A percentile compares a stretch with the other conserved stretches of the same genome.
Conservation (phyloP, 1,140 invertebrate species). For the Atopsyche davidsoni region DNA sequence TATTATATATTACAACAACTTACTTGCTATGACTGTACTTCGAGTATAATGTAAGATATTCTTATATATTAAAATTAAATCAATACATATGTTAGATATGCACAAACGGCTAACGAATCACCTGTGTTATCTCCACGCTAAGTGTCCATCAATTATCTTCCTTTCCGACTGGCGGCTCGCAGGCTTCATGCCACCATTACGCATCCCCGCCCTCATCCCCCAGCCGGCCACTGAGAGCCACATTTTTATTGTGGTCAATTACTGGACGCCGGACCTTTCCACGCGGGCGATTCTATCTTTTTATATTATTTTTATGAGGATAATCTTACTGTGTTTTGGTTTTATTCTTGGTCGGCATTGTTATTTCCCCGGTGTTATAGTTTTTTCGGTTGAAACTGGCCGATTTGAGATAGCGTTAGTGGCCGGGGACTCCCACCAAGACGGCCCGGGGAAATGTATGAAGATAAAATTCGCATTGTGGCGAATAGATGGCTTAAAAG, state of each 20-base stretch:
- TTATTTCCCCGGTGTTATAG: slow-evolving; percentile 23
- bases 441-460: slow-evolving; percentile 5
- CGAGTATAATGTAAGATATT: too few relatives aligned
- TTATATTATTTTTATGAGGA: slow-evolving; percentile 31
- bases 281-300: slow-evolving; percentile 24
- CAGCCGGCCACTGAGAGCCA: too few relatives aligned
- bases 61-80: too few relatives aligned
- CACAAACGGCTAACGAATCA: too few relatives aligned
- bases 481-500: slow-evolving; percentile 9
- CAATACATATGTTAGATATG: too few relatives aligned
- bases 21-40: too few relatives aligned
- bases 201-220: not conserved
- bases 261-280: slow-evolving; percentile 12
- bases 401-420: too few relatives aligned
- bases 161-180: not conserved
- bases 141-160: too few relatives aligned
- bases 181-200: slow-evolving; percentile 3
- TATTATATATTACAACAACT: too few relatives aligned
- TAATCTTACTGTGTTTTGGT: slow-evolving; percentile 23
- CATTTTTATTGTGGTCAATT: slow-evolving; percentile 29
- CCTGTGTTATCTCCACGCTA: too few relatives aligned
- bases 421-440: not conserved
- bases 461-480: slow-evolving; percentile 20
- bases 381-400: too few relatives aligned
- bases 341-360: slow-evolving; percentile 20